Evolutionary conservation across 1,140 invertebrate genomes (phyloP), one percentile per base, ranked within the genome.

Genomic region (Eufriesea mexicana): DNA sequence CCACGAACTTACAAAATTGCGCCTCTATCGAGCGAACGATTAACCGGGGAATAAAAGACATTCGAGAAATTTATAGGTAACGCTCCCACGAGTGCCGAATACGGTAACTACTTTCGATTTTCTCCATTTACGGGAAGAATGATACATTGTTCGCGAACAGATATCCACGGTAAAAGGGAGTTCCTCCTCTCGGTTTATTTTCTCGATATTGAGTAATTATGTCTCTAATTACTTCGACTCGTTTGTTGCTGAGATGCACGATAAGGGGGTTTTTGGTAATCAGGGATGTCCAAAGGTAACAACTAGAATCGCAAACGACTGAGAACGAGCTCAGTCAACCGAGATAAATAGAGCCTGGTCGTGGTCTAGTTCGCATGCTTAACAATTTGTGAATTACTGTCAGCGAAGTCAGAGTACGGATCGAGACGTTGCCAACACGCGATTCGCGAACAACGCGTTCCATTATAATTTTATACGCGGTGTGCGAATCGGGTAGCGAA

Each of bases 311-410:
- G n/a, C 2, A 45, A 8, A 51, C 35, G 45, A 42, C 5, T 2
- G 16, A 68, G 35, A 68, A 68, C 23, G 6, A 28, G 51, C 4
- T 49, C 67, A 23, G 20, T 72, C 55, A 8, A 57, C 20, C 73
- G 25, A n/a, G 14, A 23, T 18, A 55, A 70, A 55, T 59, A 54
- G 35, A 28, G 5, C 68, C 62, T 47, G 35, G 75, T 84, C 64
- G 59, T 62, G 85, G 61, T 76, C 67, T 87, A 77, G 42, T 87
- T 87, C 83, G 45, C 55, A 6, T 66, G 76, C 23, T 71, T 75
- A 84, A 80, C 82, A 84, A 84, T 87, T 82, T 87, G 72, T 79
- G 28, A 86, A 83, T 79, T 64, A 72, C 54, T 28, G 51, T 85
- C 77, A n/a, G 51, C 7, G 35, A 6, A 59, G 10, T 57, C n/a